These are phyloP conservation scores for Cacatua alba DNA, from an alignment of 2,113 vertebrate genomes.

Conservation along the genomic window DNA sequence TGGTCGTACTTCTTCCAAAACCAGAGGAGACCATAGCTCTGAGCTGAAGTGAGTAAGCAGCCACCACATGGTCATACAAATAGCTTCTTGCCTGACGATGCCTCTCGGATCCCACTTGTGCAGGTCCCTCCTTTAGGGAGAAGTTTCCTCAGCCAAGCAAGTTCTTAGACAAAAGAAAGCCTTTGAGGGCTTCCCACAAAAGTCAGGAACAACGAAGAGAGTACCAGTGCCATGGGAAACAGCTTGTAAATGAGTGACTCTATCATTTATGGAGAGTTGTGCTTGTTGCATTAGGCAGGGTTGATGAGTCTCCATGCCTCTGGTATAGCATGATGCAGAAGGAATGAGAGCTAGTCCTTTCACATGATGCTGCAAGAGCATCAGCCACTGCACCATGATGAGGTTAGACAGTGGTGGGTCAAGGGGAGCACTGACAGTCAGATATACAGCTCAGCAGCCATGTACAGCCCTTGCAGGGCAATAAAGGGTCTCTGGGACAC, in stretches of 20 bases:
- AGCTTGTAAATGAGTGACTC: not conserved
- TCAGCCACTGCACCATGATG: rapidly evolving
- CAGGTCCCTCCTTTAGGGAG: not conserved
- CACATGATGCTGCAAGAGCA: not conserved
- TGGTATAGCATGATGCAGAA: rapidly evolving
- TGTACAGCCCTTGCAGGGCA: no score
- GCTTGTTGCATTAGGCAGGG: rapidly evolving
- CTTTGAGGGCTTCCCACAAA: not conserved
- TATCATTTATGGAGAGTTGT: rapidly evolving
- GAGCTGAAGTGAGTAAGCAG: not conserved
- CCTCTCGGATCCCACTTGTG: not conserved
- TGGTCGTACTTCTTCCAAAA: not conserved
- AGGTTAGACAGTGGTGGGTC: not conserved
- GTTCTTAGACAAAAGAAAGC: not conserved
- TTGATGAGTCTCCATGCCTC: not conserved
- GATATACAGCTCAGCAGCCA: not conserved
- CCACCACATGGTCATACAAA: not conserved
- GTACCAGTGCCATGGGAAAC: not conserved
- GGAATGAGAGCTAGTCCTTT: not conserved
- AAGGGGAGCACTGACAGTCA: not conserved
- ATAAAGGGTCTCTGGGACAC: not conserved
- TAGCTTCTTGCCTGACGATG: not conserved
- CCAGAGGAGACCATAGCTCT: not conserved
- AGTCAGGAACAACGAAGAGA: not conserved
- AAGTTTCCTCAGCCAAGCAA: not conserved